Percentiles rank a stretch among this genome's conserved stretches.
These are phyloP conservation scores for Meda fulgida DNA, from an alignment of 2,797 vertebrate species.

Conservation along the genomic window DNA sequence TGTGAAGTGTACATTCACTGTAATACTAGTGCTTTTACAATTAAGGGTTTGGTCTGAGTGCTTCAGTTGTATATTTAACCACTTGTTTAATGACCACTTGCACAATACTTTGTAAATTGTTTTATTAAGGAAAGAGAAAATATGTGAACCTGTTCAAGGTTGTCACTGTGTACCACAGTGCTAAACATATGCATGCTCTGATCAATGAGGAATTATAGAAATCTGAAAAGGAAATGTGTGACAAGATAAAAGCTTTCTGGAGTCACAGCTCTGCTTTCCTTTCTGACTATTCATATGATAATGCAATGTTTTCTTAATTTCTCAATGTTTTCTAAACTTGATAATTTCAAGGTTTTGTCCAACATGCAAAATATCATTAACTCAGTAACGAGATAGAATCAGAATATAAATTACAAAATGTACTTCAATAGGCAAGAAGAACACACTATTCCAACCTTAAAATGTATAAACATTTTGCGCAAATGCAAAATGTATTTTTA, in stretches of 20 bases:
- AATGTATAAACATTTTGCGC: not conserved
- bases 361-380: not conserved
- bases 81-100: not conserved
- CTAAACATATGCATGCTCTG: not conserved
- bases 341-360: not conserved
- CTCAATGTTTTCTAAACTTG: too few species aligned
- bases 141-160: not conserved
- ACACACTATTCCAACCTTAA: not conserved
- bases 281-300: not conserved
- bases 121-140: not conserved
- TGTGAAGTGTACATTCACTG: not conserved
- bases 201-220: not conserved
- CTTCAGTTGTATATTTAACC: not conserved
- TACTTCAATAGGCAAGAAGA: not conserved
- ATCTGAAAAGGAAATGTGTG: not conserved
- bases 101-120: not conserved
- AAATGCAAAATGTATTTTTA: not conserved
- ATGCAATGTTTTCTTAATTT: not conserved
- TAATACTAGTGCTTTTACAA: not conserved
- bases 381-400: not conserved
- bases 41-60: not conserved
- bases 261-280: not conserved
- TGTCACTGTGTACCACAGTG: not conserved
- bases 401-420: not conserved
- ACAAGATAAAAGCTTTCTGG: not conserved